These are phyloP conservation scores for Triops cancriformis DNA, from an alignment of 1,140 invertebrate species.

Conservation along the genomic window DNA sequence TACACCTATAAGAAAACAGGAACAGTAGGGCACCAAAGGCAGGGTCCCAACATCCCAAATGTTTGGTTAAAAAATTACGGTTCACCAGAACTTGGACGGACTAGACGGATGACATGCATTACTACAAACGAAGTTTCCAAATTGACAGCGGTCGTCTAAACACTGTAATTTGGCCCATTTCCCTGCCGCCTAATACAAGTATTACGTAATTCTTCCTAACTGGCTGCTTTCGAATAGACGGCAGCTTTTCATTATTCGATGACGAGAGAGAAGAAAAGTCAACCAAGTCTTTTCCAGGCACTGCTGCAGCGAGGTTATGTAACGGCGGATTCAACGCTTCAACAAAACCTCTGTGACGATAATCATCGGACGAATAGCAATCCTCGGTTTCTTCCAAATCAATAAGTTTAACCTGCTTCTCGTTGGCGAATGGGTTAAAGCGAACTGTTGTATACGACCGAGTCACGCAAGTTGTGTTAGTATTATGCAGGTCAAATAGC, in stretches of 20 bases:
- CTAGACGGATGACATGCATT: background rate
- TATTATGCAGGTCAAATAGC: background rate
- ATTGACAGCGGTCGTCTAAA: background rate
- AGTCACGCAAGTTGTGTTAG: background rate
- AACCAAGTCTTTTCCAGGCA: background rate
- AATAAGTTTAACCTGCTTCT: background rate
- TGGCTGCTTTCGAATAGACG: background rate
- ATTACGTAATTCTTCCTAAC: background rate
- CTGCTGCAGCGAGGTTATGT: background rate
- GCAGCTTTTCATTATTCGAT: background rate
- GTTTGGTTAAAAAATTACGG: background rate
- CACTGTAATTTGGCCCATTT: background rate
- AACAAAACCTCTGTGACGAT: slow-evolving; percentile 17
- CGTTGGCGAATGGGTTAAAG: slow-evolving; percentile 22
- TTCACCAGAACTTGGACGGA: background rate
- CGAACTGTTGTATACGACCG: slow-evolving; percentile 22
- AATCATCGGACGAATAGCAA: slow-evolving; percentile 21
- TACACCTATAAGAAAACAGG: too few species aligned
- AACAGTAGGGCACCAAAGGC: too few species aligned
- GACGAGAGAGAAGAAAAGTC: background rate
- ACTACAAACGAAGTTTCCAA: background rate
- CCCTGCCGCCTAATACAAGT: background rate
- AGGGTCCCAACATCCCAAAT: too few species aligned
- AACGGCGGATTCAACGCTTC: slow-evolving; percentile 13
- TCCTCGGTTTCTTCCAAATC: background rate